A percentile compares a stretch with the other conserved stretches of the same genome.
These are phyloP conservation scores for Tychaedon coryphoeus DNA, from an alignment of 2,113 vertebrate genomes.

Conservation along the genomic window DNA sequence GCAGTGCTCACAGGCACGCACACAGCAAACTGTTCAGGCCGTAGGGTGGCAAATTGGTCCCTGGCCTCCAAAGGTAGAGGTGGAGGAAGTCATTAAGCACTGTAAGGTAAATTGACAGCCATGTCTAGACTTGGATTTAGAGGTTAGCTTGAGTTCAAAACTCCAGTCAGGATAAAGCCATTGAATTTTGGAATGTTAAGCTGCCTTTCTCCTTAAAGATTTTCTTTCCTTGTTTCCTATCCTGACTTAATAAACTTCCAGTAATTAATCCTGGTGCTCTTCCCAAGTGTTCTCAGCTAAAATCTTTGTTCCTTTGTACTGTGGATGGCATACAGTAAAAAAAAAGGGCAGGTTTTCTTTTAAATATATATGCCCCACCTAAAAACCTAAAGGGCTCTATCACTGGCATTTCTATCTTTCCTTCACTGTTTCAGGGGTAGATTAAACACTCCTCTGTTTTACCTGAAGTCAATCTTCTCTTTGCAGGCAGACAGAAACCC, in stretches of 20 bases:
- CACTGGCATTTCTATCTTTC: background rate
- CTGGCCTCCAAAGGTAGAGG: background rate
- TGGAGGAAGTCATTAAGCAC: slow-evolving; percentile 35
- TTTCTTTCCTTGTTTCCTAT: background rate
- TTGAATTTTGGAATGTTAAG: slow-evolving; percentile 11
- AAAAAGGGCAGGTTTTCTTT: background rate
- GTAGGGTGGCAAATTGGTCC: background rate
- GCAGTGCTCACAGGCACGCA: background rate
- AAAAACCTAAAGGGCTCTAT: background rate
- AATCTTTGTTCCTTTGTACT: background rate
- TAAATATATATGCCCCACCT: background rate
- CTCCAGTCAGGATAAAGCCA: background rate
- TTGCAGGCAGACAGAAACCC: background rate
- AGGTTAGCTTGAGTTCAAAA: slow-evolving; percentile 48
- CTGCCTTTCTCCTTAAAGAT: background rate
- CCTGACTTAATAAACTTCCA: background rate
- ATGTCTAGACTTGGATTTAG: slow-evolving; percentile 56
- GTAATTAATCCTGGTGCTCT: background rate
- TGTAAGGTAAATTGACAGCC: background rate
- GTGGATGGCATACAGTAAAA: background rate
- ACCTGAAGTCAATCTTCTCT: background rate
- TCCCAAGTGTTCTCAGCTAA: background rate
- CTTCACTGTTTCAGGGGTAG: background rate
- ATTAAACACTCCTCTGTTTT: background rate
- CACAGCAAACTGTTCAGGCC: background rate